Conservation (phyloP, 2,888 invertebrate species). For the Odiellus spinosus region DNA sequence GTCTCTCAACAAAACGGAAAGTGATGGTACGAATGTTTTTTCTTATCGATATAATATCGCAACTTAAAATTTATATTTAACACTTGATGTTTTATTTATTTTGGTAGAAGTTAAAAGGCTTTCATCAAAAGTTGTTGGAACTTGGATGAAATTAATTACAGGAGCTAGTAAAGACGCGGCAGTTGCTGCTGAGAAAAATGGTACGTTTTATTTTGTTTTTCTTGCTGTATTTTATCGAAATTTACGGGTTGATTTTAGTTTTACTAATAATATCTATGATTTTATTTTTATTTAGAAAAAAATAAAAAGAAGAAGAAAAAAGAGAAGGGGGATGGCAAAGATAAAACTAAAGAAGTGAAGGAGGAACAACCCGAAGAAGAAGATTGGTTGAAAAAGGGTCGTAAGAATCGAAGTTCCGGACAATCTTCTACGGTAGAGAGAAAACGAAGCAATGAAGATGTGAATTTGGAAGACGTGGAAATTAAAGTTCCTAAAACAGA, state of each 20-base stretch:
- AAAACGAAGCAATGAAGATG: constrained; percentile 7
- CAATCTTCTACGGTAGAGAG: too few species aligned
- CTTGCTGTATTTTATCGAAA: background rate
- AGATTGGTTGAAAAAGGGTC: background rate
- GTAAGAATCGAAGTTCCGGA: too few species aligned
- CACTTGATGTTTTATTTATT: constrained; percentile 20
- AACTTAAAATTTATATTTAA: constrained; percentile 6
- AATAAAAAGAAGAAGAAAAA: constrained; percentile 6
- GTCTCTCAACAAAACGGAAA: constrained; percentile 56
- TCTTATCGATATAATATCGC: background rate
- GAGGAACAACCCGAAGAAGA: constrained; percentile 15
- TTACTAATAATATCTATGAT: background rate
- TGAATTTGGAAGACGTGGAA: constrained; percentile 11
- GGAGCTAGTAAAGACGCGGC: constrained; percentile 30
- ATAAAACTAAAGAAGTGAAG: constrained; percentile 10
- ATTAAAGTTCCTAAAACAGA: constrained; percentile 9
- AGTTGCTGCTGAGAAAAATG: background rate
- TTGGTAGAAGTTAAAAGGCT: constrained; percentile 55
- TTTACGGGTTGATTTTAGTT: background rate
- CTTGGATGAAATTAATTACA: constrained; percentile 78
- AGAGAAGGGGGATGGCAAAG: constrained; percentile 22
- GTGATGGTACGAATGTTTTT: constrained; percentile 44
- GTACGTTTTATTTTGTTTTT: background rate
- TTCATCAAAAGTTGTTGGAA: constrained; percentile 65
- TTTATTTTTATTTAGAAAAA: constrained; percentile 4